Base-by-base conservation (phyloP, 2,113 vertebrate species). In the Misgurnus anguillicaudatus region DNA sequence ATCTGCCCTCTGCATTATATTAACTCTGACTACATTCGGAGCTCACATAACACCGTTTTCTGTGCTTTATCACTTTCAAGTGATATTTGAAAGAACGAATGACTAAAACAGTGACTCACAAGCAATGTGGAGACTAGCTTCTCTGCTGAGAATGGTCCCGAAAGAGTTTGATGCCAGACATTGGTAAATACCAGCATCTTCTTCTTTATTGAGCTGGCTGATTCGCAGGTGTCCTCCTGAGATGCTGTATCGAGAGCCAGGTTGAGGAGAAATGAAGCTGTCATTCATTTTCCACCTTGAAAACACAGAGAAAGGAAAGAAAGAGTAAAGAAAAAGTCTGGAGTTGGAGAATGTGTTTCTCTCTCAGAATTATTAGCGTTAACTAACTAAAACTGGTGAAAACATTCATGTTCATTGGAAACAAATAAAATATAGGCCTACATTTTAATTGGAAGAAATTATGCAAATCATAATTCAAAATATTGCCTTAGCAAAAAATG, bases 221-320 rank as follows among this genome's bases (percentile, higher is more conserved):
- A 99, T 97, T 89, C 93, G 88, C 86, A 99, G 90, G 91, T 89
- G 97, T 80, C 95, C 96, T 88, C 95, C 95, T 79, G 92, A 88
- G 81, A 95, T 75, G 71, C 93, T 94, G 90, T 95, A 96, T 78
- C 91, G 95, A 64, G 95, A 97, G 87, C 95, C 95, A 76, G 89
- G 90, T 77, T 91, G 88, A 6, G 90, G 79, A 80, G 92, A 91
- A 62, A 98, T 92, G 67, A 90, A 91, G 39, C 93, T 94, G 41
- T 95, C 96, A 65, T 99, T 99, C 84, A 96, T 89, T 90, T 92
- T 97, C 97, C 97, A 99, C 93, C 97, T 99, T 84, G 1, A 81
- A 89, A 86, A 63, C 48, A 91, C 88, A 9, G 67, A 9, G 70
- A 38, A 19, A 57, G 19, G 53, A 57, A 75, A 11, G 10, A 24